Base-by-base conservation (phyloP, 2,888 invertebrate species). In the Sminthurides aquaticus region DNA sequence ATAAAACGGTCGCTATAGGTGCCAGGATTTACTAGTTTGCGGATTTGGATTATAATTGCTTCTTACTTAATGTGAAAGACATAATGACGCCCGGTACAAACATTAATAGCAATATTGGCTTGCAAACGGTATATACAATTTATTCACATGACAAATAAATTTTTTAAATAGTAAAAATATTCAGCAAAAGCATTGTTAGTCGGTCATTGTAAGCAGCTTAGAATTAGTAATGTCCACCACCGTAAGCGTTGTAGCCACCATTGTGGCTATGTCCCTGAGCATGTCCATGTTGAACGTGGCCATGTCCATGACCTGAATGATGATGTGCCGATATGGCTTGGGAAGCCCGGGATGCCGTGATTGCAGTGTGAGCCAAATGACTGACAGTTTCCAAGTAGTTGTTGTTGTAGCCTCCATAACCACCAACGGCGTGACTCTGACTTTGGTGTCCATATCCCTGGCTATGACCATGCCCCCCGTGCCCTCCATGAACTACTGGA, bases 381-480 rank as follows among this genome's bases (percentile, higher is more conserved):
- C 28, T 52, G 3, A 61, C 61, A n/a, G n/a, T 22, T 22, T 61
- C 34, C n/a, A 61, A 34, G 59, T 59, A 48, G 59, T 24, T 34
- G 59, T 22, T 43, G 34, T 20, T 5, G 59, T 59, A 48, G 20
- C 59, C 59, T 11, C 59, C 59, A 25, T 43, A 29, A 48, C 59
- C 59, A 43, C 59, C 59, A 8, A 22, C 59, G 34, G 18, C 28
- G 43, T 59, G 59, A 48, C 59, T 26, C 3, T 15, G 22, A 20
- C 52, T 22, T 52, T 52, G 52, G 20, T 22, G 18, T 52, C 52
- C 52, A 20, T 52, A 52, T 52, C 22, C 52, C 11, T 52, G 20
- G 8, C 22, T 20, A 22, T 52, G 5, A 20, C 52, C 20, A 52
- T 15, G 22, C 5, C 52, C 52, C 5, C 52, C 52, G 52, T 52